phyloP scores from a whole-genome alignment of 2,888 invertebrate species.

The Stenurella melanura region DNA sequence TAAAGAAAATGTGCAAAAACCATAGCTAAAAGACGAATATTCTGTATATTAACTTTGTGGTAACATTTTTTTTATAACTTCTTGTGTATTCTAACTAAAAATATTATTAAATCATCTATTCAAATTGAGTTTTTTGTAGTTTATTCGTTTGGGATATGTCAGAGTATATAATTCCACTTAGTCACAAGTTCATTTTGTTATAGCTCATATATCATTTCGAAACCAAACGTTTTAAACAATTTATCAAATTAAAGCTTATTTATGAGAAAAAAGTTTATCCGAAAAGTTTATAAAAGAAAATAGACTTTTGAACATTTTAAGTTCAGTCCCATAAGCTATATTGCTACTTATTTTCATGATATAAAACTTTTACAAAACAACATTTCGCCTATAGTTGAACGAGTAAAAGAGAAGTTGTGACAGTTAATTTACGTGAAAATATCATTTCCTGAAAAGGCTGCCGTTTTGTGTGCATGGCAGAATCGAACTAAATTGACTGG shows the following conservation, averaged over 20 bases:
- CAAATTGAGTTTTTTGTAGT: too few species aligned
- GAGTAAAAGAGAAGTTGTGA: conserved; percentile 8
- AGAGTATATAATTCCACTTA: too few species aligned
- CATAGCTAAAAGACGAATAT: too few species aligned
- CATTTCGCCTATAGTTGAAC: neutral
- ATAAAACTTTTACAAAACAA: conserved; percentile 8
- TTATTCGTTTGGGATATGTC: too few species aligned
- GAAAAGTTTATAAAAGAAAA: conserved; percentile 3
- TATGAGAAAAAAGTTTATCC: neutral
- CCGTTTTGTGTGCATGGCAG: neutral
- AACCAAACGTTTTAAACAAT: neutral
- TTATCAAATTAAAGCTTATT: neutral
- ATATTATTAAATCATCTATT: too few species aligned
- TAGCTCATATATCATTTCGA: neutral
- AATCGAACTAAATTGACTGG: conserved; percentile 20
- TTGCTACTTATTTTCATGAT: conserved; percentile 10
- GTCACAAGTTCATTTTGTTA: neutral
- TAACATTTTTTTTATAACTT: too few species aligned
- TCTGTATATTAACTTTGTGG: too few species aligned
- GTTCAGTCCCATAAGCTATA: neutral
- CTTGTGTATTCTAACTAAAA: too few species aligned
- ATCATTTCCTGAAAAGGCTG: conserved; percentile 13
- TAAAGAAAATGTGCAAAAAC: too few species aligned
- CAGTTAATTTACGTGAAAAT: conserved; percentile 25
- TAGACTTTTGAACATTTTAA: conserved; percentile 3